Base-by-base conservation (phyloP, 2,797 vertebrate genomes). In the Rousettus madagascariensis region DNA sequence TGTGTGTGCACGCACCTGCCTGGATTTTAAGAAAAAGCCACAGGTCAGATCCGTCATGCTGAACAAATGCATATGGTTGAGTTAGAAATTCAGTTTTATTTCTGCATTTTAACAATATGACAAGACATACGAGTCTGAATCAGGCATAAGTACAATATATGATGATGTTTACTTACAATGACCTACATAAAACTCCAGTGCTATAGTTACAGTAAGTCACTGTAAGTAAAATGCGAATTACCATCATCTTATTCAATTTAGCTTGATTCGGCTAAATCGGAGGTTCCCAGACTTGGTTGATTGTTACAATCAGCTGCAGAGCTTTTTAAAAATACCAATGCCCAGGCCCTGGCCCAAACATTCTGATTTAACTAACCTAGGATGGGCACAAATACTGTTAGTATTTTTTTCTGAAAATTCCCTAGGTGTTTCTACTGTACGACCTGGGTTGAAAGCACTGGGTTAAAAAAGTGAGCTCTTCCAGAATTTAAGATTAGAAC, bases 11-110 rank as follows among this genome's bases (percentile, higher is more conserved):
- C 7, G 49, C 49, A 16, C 49, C 49, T 49, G 15, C 49, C 49
- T 78, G 3, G 24, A 78, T 94, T 95, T 89, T 65, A 69, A 86
- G 63, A 88, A 95, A 93, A 71, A 57, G 19, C 66, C 68, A 90
- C 7, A 59, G 41, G 17, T 33, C 78, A 96, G 74, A 75, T 75
- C 24, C 24, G 11, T 66, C n/a, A 41, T 33, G 30, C 36, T 68
- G 41, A 78, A 55, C 24, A 86, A 90, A 13, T 22, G 72, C 30
- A 63, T 69, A 51, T 43, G n/a, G 26, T 72, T 72, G 92, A 22
- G 30, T 74, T 57, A 63, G 51, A 78, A 86, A 95, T 79, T 65
- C 15, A 86, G 20, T 69, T 85, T 94, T 75, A 57, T 65, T 86
- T 19, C 20, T 53, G 6, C 65, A 74, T 74, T 83, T 91, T 74